phyloP scores from a whole-genome alignment of 2,888 invertebrate species.

The Axea sp. region DNA sequence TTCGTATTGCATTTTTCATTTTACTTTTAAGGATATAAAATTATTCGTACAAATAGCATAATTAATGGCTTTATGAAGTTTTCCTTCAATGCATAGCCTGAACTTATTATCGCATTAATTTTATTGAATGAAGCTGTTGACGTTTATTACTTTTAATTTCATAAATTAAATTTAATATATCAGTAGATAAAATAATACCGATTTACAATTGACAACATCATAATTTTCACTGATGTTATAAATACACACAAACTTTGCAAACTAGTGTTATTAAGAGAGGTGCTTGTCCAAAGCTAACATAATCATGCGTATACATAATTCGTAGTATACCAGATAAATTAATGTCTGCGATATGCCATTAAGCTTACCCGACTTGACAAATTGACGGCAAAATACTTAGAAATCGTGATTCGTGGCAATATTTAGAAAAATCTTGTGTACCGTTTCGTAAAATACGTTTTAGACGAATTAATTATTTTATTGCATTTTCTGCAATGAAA shows the following conservation, averaged over 20 bases:
- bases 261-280: slow-evolving; percentile 2
- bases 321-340: not conserved
- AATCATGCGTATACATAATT: not conserved
- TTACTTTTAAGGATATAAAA: too few relatives aligned
- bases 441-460: slow-evolving; percentile 1
- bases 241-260: slow-evolving; percentile 5
- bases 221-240: slow-evolving; percentile 5
- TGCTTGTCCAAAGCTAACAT: slow-evolving; percentile 2
- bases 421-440: not conserved
- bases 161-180: slow-evolving; percentile 19
- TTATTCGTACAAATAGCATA: too few relatives aligned
- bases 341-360: slow-evolving; percentile 5
- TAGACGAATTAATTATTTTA: slow-evolving; percentile 16
- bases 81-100: not conserved
- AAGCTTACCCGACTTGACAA: not conserved
- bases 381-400: not conserved
- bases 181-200: not conserved
- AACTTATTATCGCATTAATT: slow-evolving; percentile 8
- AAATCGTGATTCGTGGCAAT: slow-evolving; percentile 1
- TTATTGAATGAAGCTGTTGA: slow-evolving; percentile 3
- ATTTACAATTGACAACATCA: slow-evolving; percentile 11
- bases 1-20: too few relatives aligned
- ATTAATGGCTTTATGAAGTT: not conserved
- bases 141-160: slow-evolving; percentile 8
- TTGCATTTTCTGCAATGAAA: slow-evolving; percentile 9